Evolutionary conservation across 2,888 invertebrate genomes (phyloP), one percentile per base, ranked within the genome.

Genomic region (Drosophila mulleri): DNA sequence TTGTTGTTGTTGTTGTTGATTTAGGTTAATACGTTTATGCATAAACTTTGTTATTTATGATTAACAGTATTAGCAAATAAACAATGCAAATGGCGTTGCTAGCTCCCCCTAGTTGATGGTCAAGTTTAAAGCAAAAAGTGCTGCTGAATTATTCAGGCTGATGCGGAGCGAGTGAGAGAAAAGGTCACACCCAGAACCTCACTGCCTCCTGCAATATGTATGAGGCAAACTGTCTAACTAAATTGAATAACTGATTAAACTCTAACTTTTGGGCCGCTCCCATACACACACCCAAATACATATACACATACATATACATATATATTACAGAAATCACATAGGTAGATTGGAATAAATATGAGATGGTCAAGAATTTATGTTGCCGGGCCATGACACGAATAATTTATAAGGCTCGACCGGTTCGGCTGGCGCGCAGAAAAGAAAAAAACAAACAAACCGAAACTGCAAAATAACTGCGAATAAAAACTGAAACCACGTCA

Each of bases 231-330:
- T 86, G 87, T 86, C 82, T 78, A 84, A 86, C 84, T 74, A 86
- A 84, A 85, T 85, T 85, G 87, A 86, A 84, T 85, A 85, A 80
- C 81, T 85, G 87, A 84, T 83, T 84, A 84, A 85, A 86, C 78
- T 70, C 83, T 73, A 70, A 80, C 74, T 75, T 68, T 39, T 39
- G 23, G 54, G 41, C 54, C 39, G 26, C 41, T 9, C 18, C 12
- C n/a, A 26, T 6, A 52, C 29, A 29, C 8, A 29, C 29, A 7
- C 29, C 6, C 8, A 29, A 1, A 29, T 7, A 7, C 2, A 29
- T 8, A 8, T 8, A 29, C 1, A 8, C 8, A 5, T 29, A 8
- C 8, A 29, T n/a, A 52, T 47, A 37, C 59, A 48, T 72, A 57
- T 53, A 37, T 61, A 47, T 70, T 57, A 37, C 54, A 62, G 65